Evolutionary conservation across 2,888 invertebrate species (phyloP).

Genomic region (Ophion obscuratus): DNA sequence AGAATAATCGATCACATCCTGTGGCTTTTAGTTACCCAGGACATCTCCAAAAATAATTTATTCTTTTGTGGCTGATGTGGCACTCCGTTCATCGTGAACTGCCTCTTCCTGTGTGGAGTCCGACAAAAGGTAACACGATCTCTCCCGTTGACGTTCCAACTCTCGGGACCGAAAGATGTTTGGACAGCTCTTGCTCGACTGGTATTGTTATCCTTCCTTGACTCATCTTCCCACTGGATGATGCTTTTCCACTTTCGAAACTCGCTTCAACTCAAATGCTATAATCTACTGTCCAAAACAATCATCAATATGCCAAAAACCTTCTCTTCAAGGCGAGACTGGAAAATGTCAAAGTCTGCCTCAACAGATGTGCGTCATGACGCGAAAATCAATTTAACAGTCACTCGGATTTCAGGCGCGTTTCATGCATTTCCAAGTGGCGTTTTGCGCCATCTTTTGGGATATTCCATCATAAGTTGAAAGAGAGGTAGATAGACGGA

Average conservation of each 20-base stretch:
- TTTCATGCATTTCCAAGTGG: slow-evolving; percentile 20
- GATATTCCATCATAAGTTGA: slow-evolving; percentile 25
- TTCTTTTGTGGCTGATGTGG: not conserved
- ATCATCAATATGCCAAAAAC: not conserved
- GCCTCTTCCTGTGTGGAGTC: not conserved
- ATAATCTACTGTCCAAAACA: not conserved
- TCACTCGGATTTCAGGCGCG: not conserved
- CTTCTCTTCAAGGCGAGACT: not conserved
- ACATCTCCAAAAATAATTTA: slow-evolving; percentile 15
- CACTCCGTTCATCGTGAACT: slow-evolving; percentile 2
- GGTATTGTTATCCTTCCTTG: not conserved
- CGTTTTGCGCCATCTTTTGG: slow-evolving; percentile 8
- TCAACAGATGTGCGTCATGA: not conserved
- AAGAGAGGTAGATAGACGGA: not conserved
- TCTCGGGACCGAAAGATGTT: not conserved
- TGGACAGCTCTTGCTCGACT: not conserved
- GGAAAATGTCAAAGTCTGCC: not conserved
- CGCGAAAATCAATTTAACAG: slow-evolving; percentile 34
- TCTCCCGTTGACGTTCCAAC: not conserved
- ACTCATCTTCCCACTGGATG: not conserved
- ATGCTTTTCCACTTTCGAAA: not conserved
- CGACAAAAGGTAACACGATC: not conserved
- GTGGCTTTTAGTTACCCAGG: not conserved
- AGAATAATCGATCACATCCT: slow-evolving; percentile 11
- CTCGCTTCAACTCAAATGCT: not conserved